These are phyloP conservation scores for Pavo muticus DNA, from an alignment of 2,113 vertebrate genomes.

Conservation along the genomic window DNA sequence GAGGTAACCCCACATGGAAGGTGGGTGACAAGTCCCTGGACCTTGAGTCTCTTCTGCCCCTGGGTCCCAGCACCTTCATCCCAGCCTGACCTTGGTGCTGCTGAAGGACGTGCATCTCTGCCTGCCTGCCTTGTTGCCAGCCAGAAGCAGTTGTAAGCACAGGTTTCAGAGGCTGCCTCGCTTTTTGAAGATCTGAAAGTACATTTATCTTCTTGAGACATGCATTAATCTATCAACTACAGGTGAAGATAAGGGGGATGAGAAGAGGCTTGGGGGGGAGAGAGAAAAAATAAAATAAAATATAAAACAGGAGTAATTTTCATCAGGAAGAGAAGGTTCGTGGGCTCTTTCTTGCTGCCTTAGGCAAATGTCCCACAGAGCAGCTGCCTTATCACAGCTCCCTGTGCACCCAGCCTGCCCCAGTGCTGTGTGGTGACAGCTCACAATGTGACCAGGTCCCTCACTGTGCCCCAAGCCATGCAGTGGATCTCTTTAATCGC, in stretches of 20 bases:
- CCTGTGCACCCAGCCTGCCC: not conserved
- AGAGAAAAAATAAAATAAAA: not conserved
- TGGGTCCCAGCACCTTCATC: not conserved
- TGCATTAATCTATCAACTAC: constrained; percentile 52
- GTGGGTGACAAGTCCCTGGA: too few relatives aligned
- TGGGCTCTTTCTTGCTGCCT: not conserved
- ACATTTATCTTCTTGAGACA: constrained; percentile 62
- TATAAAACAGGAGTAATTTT: not conserved
- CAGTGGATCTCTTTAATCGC: not conserved
- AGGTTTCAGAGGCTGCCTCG: constrained; percentile 40
- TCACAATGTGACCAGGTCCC: not conserved
- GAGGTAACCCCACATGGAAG: accelerated
- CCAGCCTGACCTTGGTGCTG: not conserved
- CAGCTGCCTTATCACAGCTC: constrained; percentile 51
- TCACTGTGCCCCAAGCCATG: constrained; percentile 15
- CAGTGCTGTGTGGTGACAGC: constrained; percentile 19
- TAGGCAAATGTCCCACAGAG: not conserved
- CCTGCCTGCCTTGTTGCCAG: not conserved
- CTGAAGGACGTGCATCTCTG: not conserved
- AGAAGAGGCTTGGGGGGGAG: not conserved
- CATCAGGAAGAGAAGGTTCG: not conserved
- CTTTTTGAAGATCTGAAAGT: constrained; percentile 59
- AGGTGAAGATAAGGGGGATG: constrained; percentile 35
- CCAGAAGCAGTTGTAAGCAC: constrained; percentile 6
- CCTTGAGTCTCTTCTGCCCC: not conserved